A percentile compares a stretch with the other conserved stretches of the same genome.
Evolutionary conservation across 2,888 invertebrate genomes (phyloP).

Genomic region (Polylopha cassiicola): DNA sequence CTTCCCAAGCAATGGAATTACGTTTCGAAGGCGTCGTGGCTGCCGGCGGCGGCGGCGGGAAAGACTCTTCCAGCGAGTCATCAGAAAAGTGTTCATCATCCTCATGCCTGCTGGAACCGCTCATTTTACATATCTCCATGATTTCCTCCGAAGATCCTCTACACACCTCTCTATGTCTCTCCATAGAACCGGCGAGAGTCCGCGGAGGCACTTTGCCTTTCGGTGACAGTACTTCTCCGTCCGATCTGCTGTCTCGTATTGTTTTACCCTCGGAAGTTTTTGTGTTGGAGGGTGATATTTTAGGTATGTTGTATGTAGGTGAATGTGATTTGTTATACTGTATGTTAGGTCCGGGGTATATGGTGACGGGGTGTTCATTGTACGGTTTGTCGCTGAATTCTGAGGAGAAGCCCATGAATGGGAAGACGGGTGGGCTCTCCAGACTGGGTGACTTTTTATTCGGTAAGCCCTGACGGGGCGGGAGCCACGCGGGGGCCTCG

Average conservation of each 20-base stretch:
- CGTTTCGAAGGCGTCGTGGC: slow-evolving; percentile 81
- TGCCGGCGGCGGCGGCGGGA: slow-evolving; percentile 80
- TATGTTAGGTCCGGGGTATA: slow-evolving; percentile 78
- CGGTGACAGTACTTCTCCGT: slow-evolving; percentile 67
- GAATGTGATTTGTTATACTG: slow-evolving; percentile 62
- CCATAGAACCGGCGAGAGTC: slow-evolving; percentile 83
- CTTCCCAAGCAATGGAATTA: slow-evolving; percentile 92
- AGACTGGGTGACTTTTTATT: slow-evolving; percentile 61
- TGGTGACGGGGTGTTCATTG: slow-evolving; percentile 82
- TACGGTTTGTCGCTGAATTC: slow-evolving; percentile 73
- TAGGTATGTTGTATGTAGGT: slow-evolving; percentile 60
- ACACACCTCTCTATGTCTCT: slow-evolving; percentile 88
- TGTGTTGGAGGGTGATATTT: slow-evolving; percentile 63
- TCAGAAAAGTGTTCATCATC: slow-evolving; percentile 85
- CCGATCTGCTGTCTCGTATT: slow-evolving; percentile 59
- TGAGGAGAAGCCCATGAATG: slow-evolving; percentile 71
- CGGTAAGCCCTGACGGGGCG: slow-evolving; percentile 52
- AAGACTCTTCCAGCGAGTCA: slow-evolving; percentile 87
- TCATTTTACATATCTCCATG: slow-evolving; percentile 52
- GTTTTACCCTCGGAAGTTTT: slow-evolving; percentile 55
- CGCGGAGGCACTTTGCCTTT: slow-evolving; percentile 80
- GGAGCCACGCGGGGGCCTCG: slow-evolving; percentile 58
- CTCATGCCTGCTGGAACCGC: slow-evolving; percentile 54
- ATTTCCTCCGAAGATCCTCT: slow-evolving; percentile 77
- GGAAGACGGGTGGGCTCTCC: slow-evolving; percentile 65